Conservation (phyloP, 2,113 vertebrate genomes). For the Benthochromis sp. region DNA sequence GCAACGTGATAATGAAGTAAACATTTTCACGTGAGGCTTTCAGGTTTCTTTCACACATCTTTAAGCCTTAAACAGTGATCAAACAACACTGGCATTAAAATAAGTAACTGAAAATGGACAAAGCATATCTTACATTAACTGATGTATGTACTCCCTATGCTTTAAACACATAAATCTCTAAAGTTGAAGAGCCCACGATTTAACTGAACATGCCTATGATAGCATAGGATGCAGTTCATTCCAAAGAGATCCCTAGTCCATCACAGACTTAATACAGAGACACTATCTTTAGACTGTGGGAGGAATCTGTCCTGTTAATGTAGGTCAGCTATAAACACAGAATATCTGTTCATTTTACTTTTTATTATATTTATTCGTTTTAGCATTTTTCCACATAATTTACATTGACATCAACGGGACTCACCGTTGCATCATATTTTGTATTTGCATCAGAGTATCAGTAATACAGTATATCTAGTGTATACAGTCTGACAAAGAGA, state of each 20-base stretch:
- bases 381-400: neutral
- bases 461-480: neutral
- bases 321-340: neutral
- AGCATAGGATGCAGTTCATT: neutral
- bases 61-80: neutral
- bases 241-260: neutral
- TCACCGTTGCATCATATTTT: neutral
- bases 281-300: neutral
- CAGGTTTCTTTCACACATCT: neutral
- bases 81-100: slow-evolving; percentile 39
- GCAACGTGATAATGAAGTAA: neutral
- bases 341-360: neutral
- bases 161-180: slow-evolving; percentile 7
- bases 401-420: neutral
- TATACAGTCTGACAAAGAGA: neutral
- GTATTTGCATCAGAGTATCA: neutral
- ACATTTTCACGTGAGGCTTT: neutral
- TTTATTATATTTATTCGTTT: neutral
- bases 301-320: neutral
- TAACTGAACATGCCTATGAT: neutral
- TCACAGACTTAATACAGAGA: neutral
- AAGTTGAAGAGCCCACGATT: slow-evolving; percentile 9
- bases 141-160: neutral
- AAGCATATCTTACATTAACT: slow-evolving; percentile 21
- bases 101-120: slow-evolving; percentile 42